These are phyloP conservation scores for Junonia oenone DNA, from an alignment of 2,888 invertebrate species.

Conservation along the genomic window DNA sequence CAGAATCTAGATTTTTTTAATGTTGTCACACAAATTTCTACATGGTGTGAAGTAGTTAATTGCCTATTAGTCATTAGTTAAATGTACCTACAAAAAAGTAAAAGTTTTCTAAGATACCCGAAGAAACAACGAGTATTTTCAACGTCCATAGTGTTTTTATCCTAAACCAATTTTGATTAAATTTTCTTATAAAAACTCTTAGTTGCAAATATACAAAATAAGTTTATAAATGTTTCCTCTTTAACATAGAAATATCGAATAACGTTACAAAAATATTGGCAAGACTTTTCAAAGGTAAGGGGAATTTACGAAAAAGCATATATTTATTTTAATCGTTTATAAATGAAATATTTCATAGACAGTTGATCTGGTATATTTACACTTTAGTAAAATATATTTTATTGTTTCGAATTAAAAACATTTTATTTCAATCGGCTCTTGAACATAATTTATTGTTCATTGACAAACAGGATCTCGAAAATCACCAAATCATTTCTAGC, in stretches of 20 bases:
- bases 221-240: not conserved
- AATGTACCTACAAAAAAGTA: too few relatives aligned
- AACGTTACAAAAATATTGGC: not conserved
- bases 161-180: not conserved
- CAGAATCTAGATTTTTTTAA: too few relatives aligned
- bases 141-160: too few relatives aligned
- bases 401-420: not conserved
- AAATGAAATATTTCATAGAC: not conserved
- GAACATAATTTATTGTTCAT: not conserved
- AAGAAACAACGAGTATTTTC: too few relatives aligned
- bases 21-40: too few relatives aligned
- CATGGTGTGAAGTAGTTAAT: too few relatives aligned
- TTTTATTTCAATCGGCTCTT: not conserved
- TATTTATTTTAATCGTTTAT: not conserved
- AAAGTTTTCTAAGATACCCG: too few relatives aligned
- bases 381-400: not conserved
- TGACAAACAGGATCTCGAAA: not conserved
- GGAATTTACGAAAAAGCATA: not conserved
- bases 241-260: not conserved
- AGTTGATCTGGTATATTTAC: not conserved
- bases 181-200: not conserved
- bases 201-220: not conserved
- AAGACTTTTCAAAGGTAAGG: not conserved
- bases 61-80: too few relatives aligned
- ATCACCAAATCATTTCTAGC: not conserved